Percentiles rank a stretch among this genome's conserved stretches.
Conservation (phyloP, 1,140 invertebrate genomes). For the Microplitis mediator region DNA sequence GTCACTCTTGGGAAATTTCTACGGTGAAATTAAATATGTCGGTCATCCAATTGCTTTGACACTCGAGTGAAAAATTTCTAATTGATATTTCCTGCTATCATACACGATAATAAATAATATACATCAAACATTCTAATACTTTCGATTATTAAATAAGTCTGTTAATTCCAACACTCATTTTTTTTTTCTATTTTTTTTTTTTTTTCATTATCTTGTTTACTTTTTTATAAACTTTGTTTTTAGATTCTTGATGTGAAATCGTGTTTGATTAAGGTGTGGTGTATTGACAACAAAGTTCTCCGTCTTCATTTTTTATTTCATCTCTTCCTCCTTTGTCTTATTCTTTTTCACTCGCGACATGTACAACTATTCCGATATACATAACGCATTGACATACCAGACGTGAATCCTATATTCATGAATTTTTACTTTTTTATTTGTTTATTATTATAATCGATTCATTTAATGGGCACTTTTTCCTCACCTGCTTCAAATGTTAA, state of each 20-base stretch:
- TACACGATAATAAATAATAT: background rate
- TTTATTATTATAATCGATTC: background rate
- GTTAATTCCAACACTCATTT: background rate
- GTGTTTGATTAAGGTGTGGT: background rate
- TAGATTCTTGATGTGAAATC: background rate
- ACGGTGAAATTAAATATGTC: background rate
- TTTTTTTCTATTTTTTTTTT: background rate
- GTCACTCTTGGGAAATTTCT: conserved; percentile 2
- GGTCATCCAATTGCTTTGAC: background rate
- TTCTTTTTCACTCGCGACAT: background rate
- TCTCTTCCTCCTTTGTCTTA: background rate
- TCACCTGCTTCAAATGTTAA: too few relatives aligned
- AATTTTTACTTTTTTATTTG: background rate
- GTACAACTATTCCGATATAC: conserved; percentile 8
- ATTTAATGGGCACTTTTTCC: too few relatives aligned
- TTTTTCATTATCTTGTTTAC: background rate
- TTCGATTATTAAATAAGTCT: too few relatives aligned
- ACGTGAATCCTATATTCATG: conserved; percentile 5
- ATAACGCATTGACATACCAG: conserved; percentile 24
- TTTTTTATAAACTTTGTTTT: background rate
- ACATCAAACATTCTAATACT: background rate
- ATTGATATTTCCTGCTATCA: background rate
- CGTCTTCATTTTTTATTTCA: background rate
- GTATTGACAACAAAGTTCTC: background rate
- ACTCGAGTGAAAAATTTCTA: background rate